These are phyloP conservation scores for Vulpes lagopus DNA, from an alignment of 2,113 vertebrate species.

Conservation along the genomic window DNA sequence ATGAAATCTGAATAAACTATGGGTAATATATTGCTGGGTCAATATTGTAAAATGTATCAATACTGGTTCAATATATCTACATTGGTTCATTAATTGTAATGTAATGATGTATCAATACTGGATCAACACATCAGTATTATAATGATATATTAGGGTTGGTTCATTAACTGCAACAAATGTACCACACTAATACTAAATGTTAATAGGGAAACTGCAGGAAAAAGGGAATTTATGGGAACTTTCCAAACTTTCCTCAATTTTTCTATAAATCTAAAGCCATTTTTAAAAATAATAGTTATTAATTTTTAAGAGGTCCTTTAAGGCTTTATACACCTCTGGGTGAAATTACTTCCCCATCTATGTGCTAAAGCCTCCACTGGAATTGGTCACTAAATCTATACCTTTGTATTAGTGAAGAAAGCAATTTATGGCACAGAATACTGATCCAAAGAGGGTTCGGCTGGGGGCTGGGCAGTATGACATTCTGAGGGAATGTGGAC, in stretches of 20 bases:
- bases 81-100: background rate
- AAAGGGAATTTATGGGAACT: background rate
- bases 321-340: background rate
- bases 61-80: background rate
- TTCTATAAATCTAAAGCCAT: background rate
- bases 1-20: background rate
- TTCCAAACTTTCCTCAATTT: background rate
- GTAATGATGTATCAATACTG: background rate
- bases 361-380: background rate
- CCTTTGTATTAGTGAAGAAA: background rate
- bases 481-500: background rate
- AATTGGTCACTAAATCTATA: background rate
- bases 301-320: background rate
- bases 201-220: background rate
- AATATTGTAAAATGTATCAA: background rate
- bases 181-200: background rate
- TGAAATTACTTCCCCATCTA: background rate
- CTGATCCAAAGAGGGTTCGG: background rate
- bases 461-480: background rate
- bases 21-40: background rate
- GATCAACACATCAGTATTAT: background rate
- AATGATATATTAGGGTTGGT: background rate
- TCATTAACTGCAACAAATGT: background rate
- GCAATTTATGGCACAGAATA: background rate
- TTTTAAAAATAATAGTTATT: background rate